phyloP scores from a whole-genome alignment of 2,888 invertebrate species.

The Andrena camellia region DNA sequence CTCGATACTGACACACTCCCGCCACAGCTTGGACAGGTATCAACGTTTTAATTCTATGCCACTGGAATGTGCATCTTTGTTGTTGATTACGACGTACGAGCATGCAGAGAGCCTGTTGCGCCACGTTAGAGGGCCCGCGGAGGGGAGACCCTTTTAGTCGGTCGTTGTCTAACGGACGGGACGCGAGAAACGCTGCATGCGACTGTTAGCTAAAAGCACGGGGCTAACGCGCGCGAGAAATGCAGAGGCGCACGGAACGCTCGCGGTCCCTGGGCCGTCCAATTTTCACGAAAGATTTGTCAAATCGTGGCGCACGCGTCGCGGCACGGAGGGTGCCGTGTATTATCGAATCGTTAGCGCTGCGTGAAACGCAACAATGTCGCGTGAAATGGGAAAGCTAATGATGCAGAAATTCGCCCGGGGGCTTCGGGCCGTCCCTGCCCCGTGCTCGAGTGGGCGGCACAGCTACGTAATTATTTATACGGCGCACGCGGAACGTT shows the following conservation, averaged over 20 bases:
- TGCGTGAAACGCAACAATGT: constrained; percentile 25
- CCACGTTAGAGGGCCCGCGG: constrained; percentile 10
- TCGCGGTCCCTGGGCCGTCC: neutral
- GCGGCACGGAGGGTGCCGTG: too few relatives aligned
- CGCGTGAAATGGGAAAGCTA: constrained; percentile 33
- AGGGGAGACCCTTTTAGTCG: constrained; percentile 9
- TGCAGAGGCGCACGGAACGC: neutral
- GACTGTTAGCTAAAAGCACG: neutral
- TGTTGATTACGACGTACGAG: constrained; percentile 23
- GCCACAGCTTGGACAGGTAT: neutral
- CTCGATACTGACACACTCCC: neutral
- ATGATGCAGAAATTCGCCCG: constrained; percentile 8
- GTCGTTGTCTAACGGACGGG: neutral
- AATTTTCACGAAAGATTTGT: constrained; percentile 11
- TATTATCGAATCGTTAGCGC: constrained; percentile 16
- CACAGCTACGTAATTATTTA: constrained; percentile 32
- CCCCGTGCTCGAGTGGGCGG: neutral
- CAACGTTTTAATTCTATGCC: neutral
- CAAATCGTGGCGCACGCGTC: constrained; percentile 6
- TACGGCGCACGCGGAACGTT: constrained; percentile 1
- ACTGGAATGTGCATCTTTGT: constrained; percentile 23
- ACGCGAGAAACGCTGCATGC: neutral
- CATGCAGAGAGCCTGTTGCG: constrained; percentile 39
- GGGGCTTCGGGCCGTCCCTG: neutral
- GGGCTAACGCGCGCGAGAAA: neutral